Evolutionary conservation across 2,113 vertebrate genomes (phyloP), one percentile per base, ranked within the genome.

Genomic region (Perca schrenkii): DNA sequence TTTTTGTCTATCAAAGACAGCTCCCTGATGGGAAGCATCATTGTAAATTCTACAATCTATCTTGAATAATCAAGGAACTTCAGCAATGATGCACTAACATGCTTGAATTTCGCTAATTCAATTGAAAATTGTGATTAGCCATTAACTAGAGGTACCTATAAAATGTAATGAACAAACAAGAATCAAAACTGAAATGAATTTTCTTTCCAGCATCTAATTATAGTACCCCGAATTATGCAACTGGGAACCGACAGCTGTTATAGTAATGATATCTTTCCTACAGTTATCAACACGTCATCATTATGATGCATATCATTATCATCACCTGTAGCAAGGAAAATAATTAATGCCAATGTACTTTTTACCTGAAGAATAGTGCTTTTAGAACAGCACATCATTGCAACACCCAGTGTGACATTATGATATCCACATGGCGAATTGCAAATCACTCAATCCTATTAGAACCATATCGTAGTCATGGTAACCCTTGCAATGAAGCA

Each of bases 401-500:
- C 21, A 70, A 57, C 49, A 80, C 47, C 25, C n/a, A 7, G 69
- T 61, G 19, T 60, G 68, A 84, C 68, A 61, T n/a, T 49, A 68
- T 74, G 43, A 78, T 84, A 74, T 80, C 84, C 71, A 66, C 62
- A 49, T 50, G 3, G 66, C 8, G n/a, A 90, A 88, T 50, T 73
- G 49, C 74, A 82, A 87, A 87, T 80, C 82, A 84, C 72, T 88
- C 90, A 88, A 91, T 88, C 85, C 79, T 73, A 90, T 93, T 88
- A 93, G 56, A 13, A 5, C 63, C 40, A 69, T 66, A 70, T 34
- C 43, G 82, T 89, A 52, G 84, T 62, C 88, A 86, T 84, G 91
- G 85, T 81, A 88, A 93, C 90, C 28, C 34, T 68, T 16, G 22
- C 47, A 75, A 79, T 79, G 78, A 86, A 86, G 74, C 60, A 19